Conservation (phyloP, 2,113 vertebrate genomes). For the Hippoglossus stenolepis region DNA sequence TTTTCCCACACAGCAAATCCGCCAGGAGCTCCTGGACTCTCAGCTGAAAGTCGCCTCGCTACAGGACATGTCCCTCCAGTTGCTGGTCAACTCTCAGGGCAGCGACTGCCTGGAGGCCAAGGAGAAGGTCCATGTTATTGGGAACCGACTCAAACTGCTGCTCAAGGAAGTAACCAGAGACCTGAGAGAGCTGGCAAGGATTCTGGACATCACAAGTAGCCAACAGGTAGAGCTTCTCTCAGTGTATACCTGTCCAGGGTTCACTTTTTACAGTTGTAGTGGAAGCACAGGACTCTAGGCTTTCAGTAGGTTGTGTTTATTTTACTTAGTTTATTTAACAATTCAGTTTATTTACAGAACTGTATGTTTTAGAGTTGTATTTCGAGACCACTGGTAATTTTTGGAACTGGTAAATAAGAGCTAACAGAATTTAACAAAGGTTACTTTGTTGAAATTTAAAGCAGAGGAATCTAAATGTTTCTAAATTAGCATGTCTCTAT, state of each 20-base stretch:
- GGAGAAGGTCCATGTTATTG: constrained; percentile 97
- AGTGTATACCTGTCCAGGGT: background rate
- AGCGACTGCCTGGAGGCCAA: constrained; percentile 96
- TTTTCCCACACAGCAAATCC: constrained; percentile 88
- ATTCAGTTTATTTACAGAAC: too few species aligned
- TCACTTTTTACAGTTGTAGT: too few species aligned
- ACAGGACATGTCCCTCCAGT: constrained; percentile 95
- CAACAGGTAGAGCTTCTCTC: constrained; percentile 85
- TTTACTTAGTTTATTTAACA: too few species aligned
- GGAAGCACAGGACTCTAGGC: too few species aligned
- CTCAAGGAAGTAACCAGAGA: constrained; percentile 93
- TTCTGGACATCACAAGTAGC: constrained; percentile 91
- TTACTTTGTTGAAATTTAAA: too few species aligned
- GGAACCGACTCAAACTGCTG: constrained; percentile 94
- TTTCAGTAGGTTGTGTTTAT: too few species aligned
- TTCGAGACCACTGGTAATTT: too few species aligned
- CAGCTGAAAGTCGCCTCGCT: constrained; percentile 92
- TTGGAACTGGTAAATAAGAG: too few species aligned
- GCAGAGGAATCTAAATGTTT: too few species aligned
- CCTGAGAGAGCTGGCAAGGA: constrained; percentile 91
- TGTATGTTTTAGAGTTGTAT: too few species aligned
- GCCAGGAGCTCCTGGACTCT: constrained; percentile 92
- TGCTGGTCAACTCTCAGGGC: constrained; percentile 94
- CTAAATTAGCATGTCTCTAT: too few species aligned
- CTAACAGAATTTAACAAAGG: too few species aligned